Conservation (phyloP, 2,888 invertebrate genomes). For the Dryomyza anilis region DNA sequence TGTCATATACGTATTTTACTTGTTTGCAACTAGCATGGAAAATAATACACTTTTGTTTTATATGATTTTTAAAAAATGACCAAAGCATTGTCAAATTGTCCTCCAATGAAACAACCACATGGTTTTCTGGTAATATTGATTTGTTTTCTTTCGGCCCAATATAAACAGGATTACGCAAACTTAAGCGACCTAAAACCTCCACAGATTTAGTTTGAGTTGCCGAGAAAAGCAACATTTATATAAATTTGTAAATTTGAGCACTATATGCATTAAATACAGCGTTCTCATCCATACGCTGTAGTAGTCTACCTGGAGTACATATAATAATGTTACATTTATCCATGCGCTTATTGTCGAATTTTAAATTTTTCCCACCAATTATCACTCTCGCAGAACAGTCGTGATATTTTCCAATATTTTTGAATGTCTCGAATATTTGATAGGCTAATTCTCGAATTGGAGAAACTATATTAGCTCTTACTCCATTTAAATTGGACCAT, state of each 20-base stretch:
- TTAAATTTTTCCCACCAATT: constrained; percentile 91
- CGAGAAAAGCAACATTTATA: constrained; percentile 97
- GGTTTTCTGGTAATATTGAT: constrained; percentile 89
- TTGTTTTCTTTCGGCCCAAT: constrained; percentile 60
- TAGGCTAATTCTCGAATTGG: constrained; percentile 96
- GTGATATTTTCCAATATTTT: constrained; percentile 85
- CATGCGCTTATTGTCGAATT: constrained; percentile 88
- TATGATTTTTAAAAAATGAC: constrained; percentile 94
- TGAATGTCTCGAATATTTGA: constrained; percentile 92
- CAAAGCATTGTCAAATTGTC: constrained; percentile 91
- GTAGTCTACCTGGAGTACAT: constrained; percentile 92
- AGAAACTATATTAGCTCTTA: constrained; percentile 93
- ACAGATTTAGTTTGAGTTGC: constrained; percentile 99
- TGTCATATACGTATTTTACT: constrained; percentile 84
- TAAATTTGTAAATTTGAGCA: no score
- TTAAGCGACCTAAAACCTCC: constrained; percentile 88
- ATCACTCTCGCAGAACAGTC: constrained; percentile 95
- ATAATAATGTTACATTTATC: constrained; percentile 93
- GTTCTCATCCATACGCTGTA: constrained; percentile 99
- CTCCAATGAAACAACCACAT: constrained; percentile 86
- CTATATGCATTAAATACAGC: constrained; percentile 78
- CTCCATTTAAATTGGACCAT: no score
- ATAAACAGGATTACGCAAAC: constrained; percentile 86
- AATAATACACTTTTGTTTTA: constrained; percentile 88
- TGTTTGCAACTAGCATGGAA: constrained; percentile 97